Base-by-base conservation (phyloP, 2,888 invertebrate species). In the Orchesella flavescens region DNA sequence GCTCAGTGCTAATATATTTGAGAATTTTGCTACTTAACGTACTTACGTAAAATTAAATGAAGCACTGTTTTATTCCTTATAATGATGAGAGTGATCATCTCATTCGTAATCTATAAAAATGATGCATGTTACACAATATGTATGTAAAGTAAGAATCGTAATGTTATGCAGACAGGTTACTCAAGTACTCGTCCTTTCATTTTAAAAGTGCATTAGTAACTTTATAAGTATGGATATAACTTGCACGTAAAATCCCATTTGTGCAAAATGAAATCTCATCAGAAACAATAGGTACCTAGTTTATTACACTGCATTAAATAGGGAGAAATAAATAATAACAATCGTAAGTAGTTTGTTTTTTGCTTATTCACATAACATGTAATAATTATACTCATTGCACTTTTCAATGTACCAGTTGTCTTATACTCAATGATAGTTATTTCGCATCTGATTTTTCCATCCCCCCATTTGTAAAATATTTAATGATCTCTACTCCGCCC, bases 381-480 rank as follows among this genome's bases (percentile, higher is more conserved):
- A 49, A n/a, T 49, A 49, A 49, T 49, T 49, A 49, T 10, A 49
- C 49, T 15, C n/a, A 49, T 49, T 49, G 12, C 49, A 49, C 15
- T 49, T 49, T 49, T 49, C 34, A 49, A 49, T 49, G 12, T 49
- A n/a, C 12, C 49, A 49, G 49, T 19, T 57, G 57, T 57, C 53
- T 53, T n/a, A n/a, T 19, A 17, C 57, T 17, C 15, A 57, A 57
- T 57, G 10, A 24, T 24, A 24, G 61, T 61, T 61, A 61, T 61
- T 61, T 61, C 61, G 3, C 24, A 61, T 61, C 19, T 61, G n/a
- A 61, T 61, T 57, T 34, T 61, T 57, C 57, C 61, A 24, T 61
- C 61, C 61, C 61, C 12, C n/a, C 12, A 61, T 61, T 61, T 61
- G 24, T 61, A 15, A 23, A 24, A 17, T 24, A 61, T 57, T 34